Evolutionary conservation across 2,888 invertebrate genomes (phyloP).

Genomic region (Isoperla grammatica): DNA sequence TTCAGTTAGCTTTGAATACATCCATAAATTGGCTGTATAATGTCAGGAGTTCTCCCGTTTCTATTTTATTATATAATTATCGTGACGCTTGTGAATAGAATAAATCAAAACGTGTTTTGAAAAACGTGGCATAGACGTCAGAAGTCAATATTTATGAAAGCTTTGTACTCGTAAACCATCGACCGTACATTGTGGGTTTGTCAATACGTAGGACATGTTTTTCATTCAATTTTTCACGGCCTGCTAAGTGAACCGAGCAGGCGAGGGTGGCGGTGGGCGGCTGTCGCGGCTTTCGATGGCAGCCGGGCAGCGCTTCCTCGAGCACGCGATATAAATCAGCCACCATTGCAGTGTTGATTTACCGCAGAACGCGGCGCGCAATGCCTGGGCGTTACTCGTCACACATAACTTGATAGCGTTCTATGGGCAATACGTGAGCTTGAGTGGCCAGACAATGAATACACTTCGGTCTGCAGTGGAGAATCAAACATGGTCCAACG

Average conservation of each 20-base stretch:
- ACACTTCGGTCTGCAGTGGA: too few species aligned
- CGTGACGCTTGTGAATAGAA: constrained; percentile 6
- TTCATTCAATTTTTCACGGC: constrained; percentile 16
- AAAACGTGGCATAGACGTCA: constrained; percentile 10
- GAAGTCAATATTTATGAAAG: constrained; percentile 13
- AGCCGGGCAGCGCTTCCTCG: background rate
- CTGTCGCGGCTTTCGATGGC: constrained; percentile 19
- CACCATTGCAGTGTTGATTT: constrained; percentile 41
- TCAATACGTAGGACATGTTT: constrained; percentile 18
- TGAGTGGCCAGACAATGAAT: too few species aligned
- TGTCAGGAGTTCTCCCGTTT: too few species aligned
- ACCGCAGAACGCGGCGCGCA: constrained; percentile 33
- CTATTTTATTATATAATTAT: too few species aligned
- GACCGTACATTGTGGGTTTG: constrained; percentile 11
- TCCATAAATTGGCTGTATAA: too few species aligned
- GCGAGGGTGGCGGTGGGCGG: constrained; percentile 4
- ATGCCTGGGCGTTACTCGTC: constrained; percentile 1
- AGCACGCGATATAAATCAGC: constrained; percentile 40
- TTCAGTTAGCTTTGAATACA: too few species aligned
- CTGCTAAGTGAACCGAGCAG: constrained; percentile 10
- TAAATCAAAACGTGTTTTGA: constrained; percentile 14
- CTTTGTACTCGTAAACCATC: constrained; percentile 7
- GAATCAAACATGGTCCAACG: too few species aligned
- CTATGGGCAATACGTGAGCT: background rate
- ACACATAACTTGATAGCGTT: constrained; percentile 14